Conservation (phyloP, 2,888 invertebrate genomes). For the Stratiomys singularior region DNA sequence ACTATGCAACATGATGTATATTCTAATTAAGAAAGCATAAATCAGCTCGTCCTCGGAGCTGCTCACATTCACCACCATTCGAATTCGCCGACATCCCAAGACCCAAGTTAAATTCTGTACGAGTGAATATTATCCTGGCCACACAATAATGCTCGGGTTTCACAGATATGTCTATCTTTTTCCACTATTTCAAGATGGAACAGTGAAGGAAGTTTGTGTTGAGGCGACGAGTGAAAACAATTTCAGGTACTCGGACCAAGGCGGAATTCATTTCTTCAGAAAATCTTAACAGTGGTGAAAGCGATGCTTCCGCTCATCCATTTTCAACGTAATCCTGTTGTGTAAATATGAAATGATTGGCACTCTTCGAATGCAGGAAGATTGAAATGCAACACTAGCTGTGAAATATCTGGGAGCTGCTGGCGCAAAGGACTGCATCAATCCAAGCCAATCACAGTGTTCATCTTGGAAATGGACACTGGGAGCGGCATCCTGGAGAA, state of each 20-base stretch:
- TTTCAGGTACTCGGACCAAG: no score
- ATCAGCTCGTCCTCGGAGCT: constrained; percentile 46
- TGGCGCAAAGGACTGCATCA: neutral
- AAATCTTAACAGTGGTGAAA: no score
- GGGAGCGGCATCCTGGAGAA: neutral
- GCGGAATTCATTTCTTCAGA: no score
- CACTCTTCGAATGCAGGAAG: no score
- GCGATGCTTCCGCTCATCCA: no score
- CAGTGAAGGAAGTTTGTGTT: neutral
- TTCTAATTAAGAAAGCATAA: constrained; percentile 52
- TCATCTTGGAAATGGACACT: neutral
- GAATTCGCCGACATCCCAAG: constrained; percentile 32
- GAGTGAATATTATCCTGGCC: constrained; percentile 42
- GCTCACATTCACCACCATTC: constrained; percentile 35
- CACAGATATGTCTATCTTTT: constrained; percentile 34
- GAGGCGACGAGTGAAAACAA: neutral
- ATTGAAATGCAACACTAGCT: no score
- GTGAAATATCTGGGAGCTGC: no score
- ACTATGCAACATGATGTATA: constrained; percentile 50
- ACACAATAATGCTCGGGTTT: constrained; percentile 40
- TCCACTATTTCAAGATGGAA: neutral
- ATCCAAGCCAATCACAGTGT: neutral
- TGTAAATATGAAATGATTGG: no score
- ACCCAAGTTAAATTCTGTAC: constrained; percentile 23
- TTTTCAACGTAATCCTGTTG: no score